Base-by-base conservation (phyloP, 2,888 invertebrate species). In the Fragum whitleyi region DNA sequence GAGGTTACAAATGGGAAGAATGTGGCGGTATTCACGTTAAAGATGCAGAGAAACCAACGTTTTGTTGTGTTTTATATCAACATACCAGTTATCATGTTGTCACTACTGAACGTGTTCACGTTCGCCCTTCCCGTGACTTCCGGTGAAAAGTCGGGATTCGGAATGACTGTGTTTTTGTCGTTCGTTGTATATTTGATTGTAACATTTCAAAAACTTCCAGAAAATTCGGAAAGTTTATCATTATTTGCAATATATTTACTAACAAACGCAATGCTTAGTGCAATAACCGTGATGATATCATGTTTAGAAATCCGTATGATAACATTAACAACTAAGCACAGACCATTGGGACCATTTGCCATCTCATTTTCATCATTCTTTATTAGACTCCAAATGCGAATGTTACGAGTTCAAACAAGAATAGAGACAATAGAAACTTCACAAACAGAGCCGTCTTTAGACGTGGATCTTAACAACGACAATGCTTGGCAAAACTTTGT, bases 111-210 rank as follows among this genome's bases (percentile, higher is more conserved):
- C 29, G 62, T 70, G 14, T 71, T 83, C 36, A 78, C 80, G n/a
- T 83, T 83, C 62, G 78, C 71, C 9, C 53, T 83, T 23, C 83
- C 83, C 6, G 55, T 69, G 0, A 21, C 68, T 19, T 78, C 80
- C 6, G 80, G 80, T 36, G 83, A 83, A 61, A 80, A 78, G 26
- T 68, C 80, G 26, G 75, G 78, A 11, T 83, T 70, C 39, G 71
- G 72, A 2, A 81, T 81, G 21, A 76, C 79, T 3, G 78, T 83
- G 26, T 83, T 83, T 69, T 51, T 83, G 14, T 83, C 83, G 5
- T 83, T 83, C 36, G 70, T 83, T 16, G 80, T 83, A 1, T 81
- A 80, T 28, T 47, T 83, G 7, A 83, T 83, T n/a, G 80, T 83
- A n/a, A 77, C 78, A 1, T 80, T 77, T 29, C 78, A 81, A 47